These are phyloP conservation scores for Drosophila carrolli DNA, from an alignment of 1,140 invertebrate genomes.

Conservation along the genomic window DNA sequence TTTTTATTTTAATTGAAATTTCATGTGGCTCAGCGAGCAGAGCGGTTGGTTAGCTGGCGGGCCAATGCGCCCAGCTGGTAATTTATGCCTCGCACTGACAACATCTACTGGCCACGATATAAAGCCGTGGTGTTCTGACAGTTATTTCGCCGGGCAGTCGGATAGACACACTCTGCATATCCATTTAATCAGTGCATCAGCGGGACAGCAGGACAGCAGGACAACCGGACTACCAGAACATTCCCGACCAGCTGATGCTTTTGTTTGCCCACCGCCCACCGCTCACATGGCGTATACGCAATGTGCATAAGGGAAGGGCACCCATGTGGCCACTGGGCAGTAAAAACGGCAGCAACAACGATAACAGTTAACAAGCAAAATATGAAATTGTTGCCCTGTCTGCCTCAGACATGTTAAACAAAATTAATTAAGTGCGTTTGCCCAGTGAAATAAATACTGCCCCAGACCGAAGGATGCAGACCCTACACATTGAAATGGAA, in stretches of 20 bases:
- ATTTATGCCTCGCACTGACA: slow-evolving; percentile 70
- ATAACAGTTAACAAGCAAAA: slow-evolving; percentile 73
- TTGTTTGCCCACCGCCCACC: slow-evolving; percentile 36
- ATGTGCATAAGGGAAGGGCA: slow-evolving; percentile 12
- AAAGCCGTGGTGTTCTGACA: slow-evolving; percentile 27
- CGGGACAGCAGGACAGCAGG: slow-evolving; percentile 13
- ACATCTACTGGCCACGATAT: slow-evolving; percentile 9
- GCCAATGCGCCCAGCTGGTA: slow-evolving; percentile 32
- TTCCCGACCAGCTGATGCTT: slow-evolving; percentile 33
- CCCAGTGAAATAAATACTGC: slow-evolving; percentile 5
- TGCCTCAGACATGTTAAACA: slow-evolving; percentile 59
- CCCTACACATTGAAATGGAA: background rate
- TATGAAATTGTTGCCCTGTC: slow-evolving; percentile 67
- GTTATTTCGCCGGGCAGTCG: slow-evolving; percentile 50
- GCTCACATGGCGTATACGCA: slow-evolving; percentile 51
- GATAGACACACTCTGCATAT: slow-evolving; percentile 69
- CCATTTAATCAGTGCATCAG: slow-evolving; percentile 74
- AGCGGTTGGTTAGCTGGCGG: slow-evolving; percentile 10
- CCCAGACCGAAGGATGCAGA: slow-evolving; percentile 10
- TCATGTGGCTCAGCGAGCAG: slow-evolving; percentile 42
- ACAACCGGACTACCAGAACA: background rate
- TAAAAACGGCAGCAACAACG: slow-evolving; percentile 25
- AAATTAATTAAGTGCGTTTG: slow-evolving; percentile 75
- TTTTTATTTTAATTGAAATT: slow-evolving; percentile 81
- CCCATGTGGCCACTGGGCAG: slow-evolving; percentile 16